Percentiles rank a stretch among this genome's conserved stretches.
phyloP scores from a whole-genome alignment of 2,888 invertebrate species.

The Eupithecia exiguata region DNA sequence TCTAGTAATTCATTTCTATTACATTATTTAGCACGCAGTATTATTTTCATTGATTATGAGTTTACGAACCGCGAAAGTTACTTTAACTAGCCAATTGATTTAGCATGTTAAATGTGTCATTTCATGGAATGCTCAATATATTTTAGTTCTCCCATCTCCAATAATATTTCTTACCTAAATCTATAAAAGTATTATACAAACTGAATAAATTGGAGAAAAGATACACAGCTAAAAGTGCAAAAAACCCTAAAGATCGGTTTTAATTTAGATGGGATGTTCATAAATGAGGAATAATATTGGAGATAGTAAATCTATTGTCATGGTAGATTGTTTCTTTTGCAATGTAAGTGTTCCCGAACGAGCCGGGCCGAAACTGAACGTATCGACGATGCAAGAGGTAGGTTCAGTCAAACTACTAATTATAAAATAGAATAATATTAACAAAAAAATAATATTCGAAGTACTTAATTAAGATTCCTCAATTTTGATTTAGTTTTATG shows the following conservation, averaged over 20 bases:
- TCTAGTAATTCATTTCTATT: conserved; percentile 47
- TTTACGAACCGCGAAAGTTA: conserved; percentile 17
- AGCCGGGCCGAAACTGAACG: conserved; percentile 75
- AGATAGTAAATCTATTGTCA: conserved; percentile 81
- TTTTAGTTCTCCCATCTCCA: conserved; percentile 65
- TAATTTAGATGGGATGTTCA: conserved; percentile 23
- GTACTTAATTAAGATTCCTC: conserved; percentile 63
- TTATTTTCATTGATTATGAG: conserved; percentile 31
- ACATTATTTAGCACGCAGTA: conserved; percentile 29
- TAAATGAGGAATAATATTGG: conserved; percentile 76
- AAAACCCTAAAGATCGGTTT: conserved; percentile 16
- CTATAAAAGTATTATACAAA: not conserved
- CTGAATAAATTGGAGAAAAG: conserved; percentile 3
- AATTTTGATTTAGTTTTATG: conserved; percentile 73
- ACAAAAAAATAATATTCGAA: not conserved
- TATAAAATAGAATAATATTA: conserved; percentile 45
- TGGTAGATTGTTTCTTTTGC: conserved; percentile 84
- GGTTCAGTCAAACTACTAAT: conserved; percentile 71
- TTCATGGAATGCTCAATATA: conserved; percentile 48
- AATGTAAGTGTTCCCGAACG: conserved; percentile 76
- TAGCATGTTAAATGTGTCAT: conserved; percentile 37
- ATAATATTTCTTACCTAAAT: conserved; percentile 69
- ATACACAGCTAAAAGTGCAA: not conserved
- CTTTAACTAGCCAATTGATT: conserved; percentile 13
- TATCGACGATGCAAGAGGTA: conserved; percentile 79